Evolutionary conservation across 2,113 vertebrate species (phyloP).

Genomic region (Prochilodus magdalenae): DNA sequence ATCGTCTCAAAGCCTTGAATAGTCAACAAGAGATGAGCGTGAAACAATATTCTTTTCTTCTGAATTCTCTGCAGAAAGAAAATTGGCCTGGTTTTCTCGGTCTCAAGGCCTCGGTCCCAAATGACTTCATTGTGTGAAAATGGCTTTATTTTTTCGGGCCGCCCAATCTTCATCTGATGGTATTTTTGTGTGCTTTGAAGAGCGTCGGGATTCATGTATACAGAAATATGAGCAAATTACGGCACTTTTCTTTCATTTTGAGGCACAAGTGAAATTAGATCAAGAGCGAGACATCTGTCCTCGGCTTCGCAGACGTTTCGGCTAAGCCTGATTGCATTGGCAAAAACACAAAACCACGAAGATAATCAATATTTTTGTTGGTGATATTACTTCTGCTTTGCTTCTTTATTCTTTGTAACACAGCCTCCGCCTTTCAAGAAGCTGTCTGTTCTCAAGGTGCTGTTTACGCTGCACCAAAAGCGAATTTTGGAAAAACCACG

Average conservation of each 20-base stretch:
- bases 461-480: neutral
- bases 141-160: constrained; percentile 76
- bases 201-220: constrained; percentile 80
- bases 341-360: constrained; percentile 68
- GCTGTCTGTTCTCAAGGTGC: neutral
- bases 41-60: constrained; percentile 58
- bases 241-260: constrained; percentile 95
- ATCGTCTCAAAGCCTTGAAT: constrained; percentile 50
- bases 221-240: constrained; percentile 91
- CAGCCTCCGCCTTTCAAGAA: constrained; percentile 10
- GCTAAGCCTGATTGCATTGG: constrained; percentile 47
- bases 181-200: constrained; percentile 92
- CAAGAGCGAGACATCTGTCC: constrained; percentile 83
- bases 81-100: constrained; percentile 51
- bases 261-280: constrained; percentile 89
- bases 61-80: constrained; percentile 42
- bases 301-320: constrained; percentile 77
- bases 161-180: constrained; percentile 79
- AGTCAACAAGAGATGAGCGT: constrained; percentile 57
- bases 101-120: constrained; percentile 80
- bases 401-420: constrained; percentile 52
- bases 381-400: constrained; percentile 35
- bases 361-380: constrained; percentile 53
- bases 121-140: constrained; percentile 75
- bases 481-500: neutral